Conservation (phyloP, 2,113 vertebrate species). For the Galeopterus variegatus region DNA sequence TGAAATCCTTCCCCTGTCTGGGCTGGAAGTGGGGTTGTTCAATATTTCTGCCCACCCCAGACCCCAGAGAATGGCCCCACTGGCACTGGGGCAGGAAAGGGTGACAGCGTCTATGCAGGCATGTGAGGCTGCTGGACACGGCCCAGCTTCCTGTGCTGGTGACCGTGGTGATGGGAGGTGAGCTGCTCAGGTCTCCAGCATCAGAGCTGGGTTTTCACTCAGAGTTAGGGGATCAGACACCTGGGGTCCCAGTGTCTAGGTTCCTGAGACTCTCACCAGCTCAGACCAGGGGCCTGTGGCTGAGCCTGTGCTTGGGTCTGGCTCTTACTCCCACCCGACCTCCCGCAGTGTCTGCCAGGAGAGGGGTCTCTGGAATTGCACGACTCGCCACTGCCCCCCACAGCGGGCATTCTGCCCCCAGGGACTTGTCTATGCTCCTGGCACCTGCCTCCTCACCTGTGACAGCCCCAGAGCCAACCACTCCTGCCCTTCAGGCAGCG, state of each 20-base stretch:
- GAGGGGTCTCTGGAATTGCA: slow-evolving; percentile 92
- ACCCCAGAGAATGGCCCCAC: neutral
- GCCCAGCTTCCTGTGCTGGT: neutral
- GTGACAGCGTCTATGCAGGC: neutral
- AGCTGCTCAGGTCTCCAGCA: neutral
- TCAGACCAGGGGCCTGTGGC: neutral
- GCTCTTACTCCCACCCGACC: neutral
- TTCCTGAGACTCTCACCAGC: neutral
- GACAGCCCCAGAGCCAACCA: slow-evolving; percentile 83
- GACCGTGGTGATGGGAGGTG: neutral
- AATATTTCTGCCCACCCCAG: neutral
- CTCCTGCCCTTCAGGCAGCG: slow-evolving; percentile 86
- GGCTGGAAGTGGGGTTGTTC: neutral
- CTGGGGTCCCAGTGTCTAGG: too few species aligned
- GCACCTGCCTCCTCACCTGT: slow-evolving; percentile 93
- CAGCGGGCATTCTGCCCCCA: slow-evolving; percentile 88
- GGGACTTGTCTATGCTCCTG: slow-evolving; percentile 89
- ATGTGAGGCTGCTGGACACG: neutral
- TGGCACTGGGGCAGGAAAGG: neutral
- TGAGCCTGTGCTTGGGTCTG: neutral
- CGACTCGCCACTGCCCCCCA: slow-evolving; percentile 83
- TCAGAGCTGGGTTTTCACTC: neutral
- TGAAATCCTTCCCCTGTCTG: neutral
- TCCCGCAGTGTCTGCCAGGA: slow-evolving; percentile 62
- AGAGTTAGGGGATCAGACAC: rapidly evolving